Percentiles rank a stretch among this genome's conserved stretches.
Evolutionary conservation across 2,888 invertebrate genomes (phyloP).

Genomic region (Tillus elongatus): DNA sequence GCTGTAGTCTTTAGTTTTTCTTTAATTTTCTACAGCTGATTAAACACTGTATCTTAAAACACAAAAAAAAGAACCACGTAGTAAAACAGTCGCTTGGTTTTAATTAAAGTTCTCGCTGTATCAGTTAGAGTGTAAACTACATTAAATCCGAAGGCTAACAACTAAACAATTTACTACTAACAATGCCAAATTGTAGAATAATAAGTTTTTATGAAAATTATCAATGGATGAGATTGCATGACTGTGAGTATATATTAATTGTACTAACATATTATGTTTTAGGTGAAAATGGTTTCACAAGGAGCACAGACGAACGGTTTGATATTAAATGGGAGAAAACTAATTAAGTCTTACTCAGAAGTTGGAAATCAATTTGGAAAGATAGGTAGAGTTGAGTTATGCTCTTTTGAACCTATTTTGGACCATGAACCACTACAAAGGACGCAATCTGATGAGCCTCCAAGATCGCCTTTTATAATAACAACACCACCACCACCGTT

Average conservation of each 20-base stretch:
- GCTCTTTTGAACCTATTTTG: constrained; percentile 27
- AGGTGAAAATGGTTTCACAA: constrained; percentile 82
- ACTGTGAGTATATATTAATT: constrained; percentile 7
- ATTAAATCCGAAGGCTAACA: too few relatives aligned
- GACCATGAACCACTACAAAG: constrained; percentile 72
- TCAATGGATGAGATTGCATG: constrained; percentile 2
- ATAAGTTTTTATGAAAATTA: too few relatives aligned
- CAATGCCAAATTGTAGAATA: too few relatives aligned
- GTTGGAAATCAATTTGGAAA: constrained; percentile 47
- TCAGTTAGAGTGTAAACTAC: too few relatives aligned
- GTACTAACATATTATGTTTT: too few relatives aligned
- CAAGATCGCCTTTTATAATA: constrained; percentile 62
- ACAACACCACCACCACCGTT: constrained; percentile 40
- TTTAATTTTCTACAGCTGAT: too few relatives aligned
- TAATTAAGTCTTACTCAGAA: constrained; percentile 78
- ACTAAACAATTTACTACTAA: constrained; percentile 6
- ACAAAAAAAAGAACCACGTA: too few relatives aligned
- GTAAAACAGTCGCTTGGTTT: too few relatives aligned
- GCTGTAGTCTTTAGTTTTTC: too few relatives aligned
- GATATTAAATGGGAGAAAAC: constrained; percentile 58
- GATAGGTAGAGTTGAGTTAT: constrained; percentile 29
- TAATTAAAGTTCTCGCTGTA: too few relatives aligned
- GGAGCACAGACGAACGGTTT: constrained; percentile 83
- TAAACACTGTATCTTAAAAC: too few relatives aligned
- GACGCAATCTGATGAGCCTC: constrained; percentile 79